Base-by-base conservation (phyloP, 2,888 invertebrate genomes). In the Autographa gamma region DNA sequence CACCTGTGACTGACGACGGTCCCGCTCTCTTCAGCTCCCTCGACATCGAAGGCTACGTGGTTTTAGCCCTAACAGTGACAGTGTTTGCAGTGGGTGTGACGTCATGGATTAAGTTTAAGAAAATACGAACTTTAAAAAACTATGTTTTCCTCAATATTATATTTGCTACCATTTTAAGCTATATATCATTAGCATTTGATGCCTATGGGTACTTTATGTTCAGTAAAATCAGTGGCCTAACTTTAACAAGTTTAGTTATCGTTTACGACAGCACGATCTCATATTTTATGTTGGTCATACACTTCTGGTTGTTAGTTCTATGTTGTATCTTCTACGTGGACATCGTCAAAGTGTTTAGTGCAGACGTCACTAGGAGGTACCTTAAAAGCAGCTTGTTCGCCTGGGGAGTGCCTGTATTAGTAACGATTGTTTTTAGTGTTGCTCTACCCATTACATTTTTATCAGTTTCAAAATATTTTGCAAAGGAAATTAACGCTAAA, bases 241-340 rank as follows among this genome's bases (percentile, higher is more conserved):
- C 54, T 18, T 54, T 54, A 54, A 54, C 8, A 16, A 18, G 18
- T 19, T 54, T 54, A 19, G 3, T 16, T 8, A 19, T 54, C 19
- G 3, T 18, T 19, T 54, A 54, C 54, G 54, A 54, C 11, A 11
- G 18, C 19, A 19, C 19, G 54, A 54, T 54, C 18, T 19, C 54
- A 1, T 54, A 54, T 6, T 54, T 54, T 9, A 54, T 9, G 18
- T 54, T 54, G 19, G 54, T 54, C 19, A 54, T 19, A 11, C 54
- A 54, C 2, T 43, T 43, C 16, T 43, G 14, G 16, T 16, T 43
- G 11, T 43, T 16, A 43, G 43, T 43, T n/a, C 34, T 68, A 58
- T 68, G 68, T 52, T 68, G 68, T 59, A 48, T 63, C 25, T 68
- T 68, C 48, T 68, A 68, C 32, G 48, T 63, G 19, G 68, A 63